Evolutionary conservation across 2,113 vertebrate genomes (phyloP).

Genomic region (Sciurus niger): DNA sequence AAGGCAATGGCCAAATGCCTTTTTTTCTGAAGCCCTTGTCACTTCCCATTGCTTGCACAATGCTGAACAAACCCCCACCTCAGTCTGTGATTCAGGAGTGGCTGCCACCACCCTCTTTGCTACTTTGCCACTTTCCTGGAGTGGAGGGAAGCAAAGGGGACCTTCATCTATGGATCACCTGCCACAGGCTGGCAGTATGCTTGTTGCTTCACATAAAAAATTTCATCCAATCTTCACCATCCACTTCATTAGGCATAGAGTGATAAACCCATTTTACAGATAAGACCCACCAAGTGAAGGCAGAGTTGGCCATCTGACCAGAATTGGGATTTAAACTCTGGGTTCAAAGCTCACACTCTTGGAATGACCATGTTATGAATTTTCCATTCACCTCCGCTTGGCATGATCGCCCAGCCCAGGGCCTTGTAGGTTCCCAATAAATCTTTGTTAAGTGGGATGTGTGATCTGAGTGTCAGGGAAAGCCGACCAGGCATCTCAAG

Average conservation of each 20-base stretch:
- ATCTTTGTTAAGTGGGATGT: not conserved
- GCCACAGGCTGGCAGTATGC: fast-evolving
- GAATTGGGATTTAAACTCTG: not conserved
- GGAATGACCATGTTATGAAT: not conserved
- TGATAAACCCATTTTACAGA: not conserved
- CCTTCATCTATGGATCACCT: not conserved
- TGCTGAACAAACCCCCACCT: not conserved
- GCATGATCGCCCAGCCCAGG: no score
- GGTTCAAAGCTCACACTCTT: not conserved
- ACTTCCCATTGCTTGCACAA: no score
- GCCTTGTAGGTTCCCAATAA: not conserved
- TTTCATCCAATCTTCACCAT: not conserved
- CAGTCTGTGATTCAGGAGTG: not conserved
- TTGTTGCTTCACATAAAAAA: not conserved
- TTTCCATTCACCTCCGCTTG: not conserved
- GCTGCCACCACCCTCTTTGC: not conserved
- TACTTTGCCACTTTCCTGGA: not conserved
- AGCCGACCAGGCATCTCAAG: not conserved
- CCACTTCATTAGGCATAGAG: not conserved
- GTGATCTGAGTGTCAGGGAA: not conserved
- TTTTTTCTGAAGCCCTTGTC: not conserved
- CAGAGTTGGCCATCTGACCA: not conserved
- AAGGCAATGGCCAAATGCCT: fast-evolving
- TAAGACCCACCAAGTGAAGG: not conserved
- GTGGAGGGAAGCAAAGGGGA: not conserved